Evolutionary conservation across 2,888 invertebrate genomes (phyloP), one percentile per base, ranked within the genome.

Genomic region (Ischnus inquisitorius): DNA sequence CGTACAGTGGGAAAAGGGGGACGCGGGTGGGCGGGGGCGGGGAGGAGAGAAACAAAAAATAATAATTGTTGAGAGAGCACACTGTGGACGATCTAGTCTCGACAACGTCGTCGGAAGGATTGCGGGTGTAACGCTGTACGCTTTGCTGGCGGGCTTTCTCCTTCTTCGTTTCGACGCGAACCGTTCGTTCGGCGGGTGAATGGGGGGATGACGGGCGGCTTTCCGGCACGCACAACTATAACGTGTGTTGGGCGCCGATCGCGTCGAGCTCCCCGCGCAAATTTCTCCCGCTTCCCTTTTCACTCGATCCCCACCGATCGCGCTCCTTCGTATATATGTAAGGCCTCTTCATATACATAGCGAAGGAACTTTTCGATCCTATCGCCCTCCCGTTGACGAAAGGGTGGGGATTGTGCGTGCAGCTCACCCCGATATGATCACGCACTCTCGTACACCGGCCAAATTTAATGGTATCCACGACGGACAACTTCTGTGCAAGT

Each of bases 101-200:
- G 69, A 43, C 84, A 60, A 78, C 75, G 84, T 84, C 84, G 81
- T 65, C 81, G 78, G 78, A 81, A 79, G 84, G 84, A 84, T 84
- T 84, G 84, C 79, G 78, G 81, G 72, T 68, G 60, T 72, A n/a
- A 64, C n/a, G 34, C 60, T 60, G 67, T 67, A 10, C 39, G 62
- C 41, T 68, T 69, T 69, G 57, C 71, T 41, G 64, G 78, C 81
- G 83, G 81, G 64, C 62, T 81, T 81, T 75, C 81, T 82, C 81
- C 78, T 84, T 81, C 84, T 75, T 79, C 75, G 75, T 77, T 60
- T 41, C 28, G 39, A 68, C 74, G 65, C 84, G 74, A 65, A 64
- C 34, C 22, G 46, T 25, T 28, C 62, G 57, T 22, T 78, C 64
- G 62, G 74, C 4, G 84, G 81, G 67, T 80, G 76, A 77, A 83